Base-by-base conservation (phyloP, 1,140 invertebrate species). In the Papilio polyxenes region DNA sequence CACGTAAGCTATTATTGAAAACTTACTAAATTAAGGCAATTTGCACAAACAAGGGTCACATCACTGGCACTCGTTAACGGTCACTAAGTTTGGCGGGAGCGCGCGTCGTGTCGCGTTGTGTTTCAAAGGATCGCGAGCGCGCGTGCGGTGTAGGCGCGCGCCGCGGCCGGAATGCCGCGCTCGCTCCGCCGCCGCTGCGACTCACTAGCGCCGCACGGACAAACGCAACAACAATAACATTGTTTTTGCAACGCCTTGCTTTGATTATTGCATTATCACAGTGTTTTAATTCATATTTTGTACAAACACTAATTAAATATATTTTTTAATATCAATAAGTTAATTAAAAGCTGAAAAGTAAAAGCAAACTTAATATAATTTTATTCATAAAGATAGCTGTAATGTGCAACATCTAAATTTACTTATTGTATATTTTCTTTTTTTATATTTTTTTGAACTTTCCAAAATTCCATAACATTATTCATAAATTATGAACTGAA, bases 111-210 rank as follows among this genome's bases (percentile, higher is more conserved):
- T 85, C 82, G 81, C 84, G 84, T 83, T 48, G 75, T 80, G 56
- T 85, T 81, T 83, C 83, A 83, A 79, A 72, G 56, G 82, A 83
- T 81, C 82, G 86, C 83, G 82, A 79, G 84, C 85, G 85, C 83
- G 84, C 84, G 85, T 90, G 88, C 89, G 88, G 72, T 83, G 65
- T 79, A 85, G 87, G 86, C 89, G 91, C 91, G 88, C 89, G 91
- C 89, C 92, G 91, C 92, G 92, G 91, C 91, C 91, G 89, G 92
- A 93, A 87, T 93, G 92, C 89, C 90, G 90, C 90, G 75, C 69
- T 72, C 78, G 82, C 84, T 86, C 82, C 85, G 82, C 83, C 80
- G 87, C 87, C 87, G 87, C 88, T 82, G 81, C 83, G 82, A 82
- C 84, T 78, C 83, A 53, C 81, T 77, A 85, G 82, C 84, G 85